Evolutionary conservation across 1,140 invertebrate species (phyloP).

Genomic region (Ganaspis sp.): DNA sequence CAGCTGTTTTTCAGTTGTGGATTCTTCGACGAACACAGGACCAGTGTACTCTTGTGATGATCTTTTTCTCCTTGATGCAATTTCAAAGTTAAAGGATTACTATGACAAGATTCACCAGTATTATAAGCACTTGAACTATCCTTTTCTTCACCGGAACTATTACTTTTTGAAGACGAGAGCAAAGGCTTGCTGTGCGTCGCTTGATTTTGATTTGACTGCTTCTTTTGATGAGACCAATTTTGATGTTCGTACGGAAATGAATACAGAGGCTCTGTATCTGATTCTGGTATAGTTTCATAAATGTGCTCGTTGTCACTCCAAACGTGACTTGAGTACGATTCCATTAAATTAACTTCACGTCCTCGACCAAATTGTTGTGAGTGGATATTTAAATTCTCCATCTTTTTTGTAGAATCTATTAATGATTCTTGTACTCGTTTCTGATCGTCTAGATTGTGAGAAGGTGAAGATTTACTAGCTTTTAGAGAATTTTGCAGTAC

Average conservation of each 20-base stretch:
- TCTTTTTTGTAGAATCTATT: constrained; percentile 66
- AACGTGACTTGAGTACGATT: constrained; percentile 65
- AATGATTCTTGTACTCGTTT: constrained; percentile 60
- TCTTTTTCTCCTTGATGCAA: constrained; percentile 76
- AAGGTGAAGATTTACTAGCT: constrained; percentile 8
- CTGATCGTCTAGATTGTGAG: constrained; percentile 36
- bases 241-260: constrained; percentile 80
- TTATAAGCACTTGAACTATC: constrained; percentile 87
- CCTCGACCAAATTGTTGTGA: constrained; percentile 49
- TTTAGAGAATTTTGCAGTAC: constrained; percentile 25
- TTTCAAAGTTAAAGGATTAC: constrained; percentile 81
- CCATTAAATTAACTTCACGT: constrained; percentile 60
- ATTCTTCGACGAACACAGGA: constrained; percentile 70
- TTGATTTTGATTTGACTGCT: constrained; percentile 37
- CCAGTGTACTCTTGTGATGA: constrained; percentile 74
- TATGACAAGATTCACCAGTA: constrained; percentile 85
- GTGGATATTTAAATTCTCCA: constrained; percentile 61
- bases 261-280: constrained; percentile 81
- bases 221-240: constrained; percentile 51
- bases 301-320: constrained; percentile 80
- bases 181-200: constrained; percentile 58
- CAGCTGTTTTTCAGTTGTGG: constrained; percentile 54
- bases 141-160: constrained; percentile 78
- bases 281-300: constrained; percentile 83
- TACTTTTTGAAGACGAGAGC: constrained; percentile 76